Percentiles rank a stretch among this genome's conserved stretches.
Conservation (phyloP, 2,113 vertebrate species). For the Athene noctua region DNA sequence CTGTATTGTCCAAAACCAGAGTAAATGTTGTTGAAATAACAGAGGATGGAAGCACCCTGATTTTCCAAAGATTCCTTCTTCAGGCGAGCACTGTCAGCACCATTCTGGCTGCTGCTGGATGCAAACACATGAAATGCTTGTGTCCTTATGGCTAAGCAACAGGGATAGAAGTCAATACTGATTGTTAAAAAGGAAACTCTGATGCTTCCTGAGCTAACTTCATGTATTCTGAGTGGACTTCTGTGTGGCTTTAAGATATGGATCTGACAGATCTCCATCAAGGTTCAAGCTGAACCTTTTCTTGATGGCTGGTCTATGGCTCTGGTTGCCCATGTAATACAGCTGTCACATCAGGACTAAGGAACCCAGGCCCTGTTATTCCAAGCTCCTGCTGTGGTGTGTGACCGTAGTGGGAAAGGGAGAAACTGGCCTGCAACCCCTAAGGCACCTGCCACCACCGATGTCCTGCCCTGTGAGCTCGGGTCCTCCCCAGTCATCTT, state of each 20-base stretch:
- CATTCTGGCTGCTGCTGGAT: background rate
- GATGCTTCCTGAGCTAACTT: background rate
- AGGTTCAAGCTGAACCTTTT: background rate
- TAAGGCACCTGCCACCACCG: fast-evolving
- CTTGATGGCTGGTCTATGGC: background rate
- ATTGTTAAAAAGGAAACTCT: background rate
- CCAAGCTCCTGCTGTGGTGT: background rate
- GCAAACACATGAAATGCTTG: background rate
- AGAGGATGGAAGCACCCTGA: background rate
- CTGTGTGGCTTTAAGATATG: background rate
- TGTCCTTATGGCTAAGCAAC: background rate
- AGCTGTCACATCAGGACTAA: background rate
- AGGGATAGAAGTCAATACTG: background rate
- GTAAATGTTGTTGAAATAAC: background rate
- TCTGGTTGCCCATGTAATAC: background rate
- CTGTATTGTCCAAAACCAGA: background rate
- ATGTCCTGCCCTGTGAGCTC: background rate
- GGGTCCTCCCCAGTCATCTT: background rate
- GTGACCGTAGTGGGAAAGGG: fast-evolving
- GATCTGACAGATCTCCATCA: background rate
- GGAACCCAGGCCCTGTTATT: background rate
- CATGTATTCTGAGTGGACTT: background rate
- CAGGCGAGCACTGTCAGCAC: background rate
- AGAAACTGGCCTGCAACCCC: background rate
- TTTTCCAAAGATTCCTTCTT: background rate